phyloP scores from a whole-genome alignment of 2,113 vertebrate species.

The Delphinapterus leucas region DNA sequence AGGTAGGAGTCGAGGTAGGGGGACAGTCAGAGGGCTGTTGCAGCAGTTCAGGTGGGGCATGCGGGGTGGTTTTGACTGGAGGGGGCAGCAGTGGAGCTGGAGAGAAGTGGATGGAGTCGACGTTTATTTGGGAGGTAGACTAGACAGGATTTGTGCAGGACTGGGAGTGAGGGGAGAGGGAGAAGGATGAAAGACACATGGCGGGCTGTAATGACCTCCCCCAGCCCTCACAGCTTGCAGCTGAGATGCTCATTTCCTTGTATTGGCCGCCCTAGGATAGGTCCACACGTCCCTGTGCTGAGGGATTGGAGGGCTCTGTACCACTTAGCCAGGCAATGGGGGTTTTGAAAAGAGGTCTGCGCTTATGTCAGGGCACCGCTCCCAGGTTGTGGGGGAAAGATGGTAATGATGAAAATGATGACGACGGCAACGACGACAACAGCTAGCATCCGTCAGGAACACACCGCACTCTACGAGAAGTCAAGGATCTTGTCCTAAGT shows the following conservation, averaged over 20 bases:
- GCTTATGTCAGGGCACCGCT: not conserved
- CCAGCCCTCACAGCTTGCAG: not conserved
- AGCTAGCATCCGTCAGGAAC: not conserved
- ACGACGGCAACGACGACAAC: not conserved
- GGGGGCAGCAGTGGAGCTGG: not conserved
- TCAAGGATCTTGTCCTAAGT: not conserved
- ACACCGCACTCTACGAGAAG: not conserved
- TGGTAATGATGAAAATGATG: not conserved
- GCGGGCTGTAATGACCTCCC: too few relatives aligned
- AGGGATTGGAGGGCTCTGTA: not conserved
- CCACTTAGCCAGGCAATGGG: not conserved
- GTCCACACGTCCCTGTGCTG: not conserved
- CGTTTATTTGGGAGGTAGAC: not conserved
- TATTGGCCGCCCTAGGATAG: fast-evolving
- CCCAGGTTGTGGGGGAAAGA: not conserved
- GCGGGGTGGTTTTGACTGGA: not conserved
- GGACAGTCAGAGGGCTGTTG: not conserved
- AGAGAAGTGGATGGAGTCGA: not conserved
- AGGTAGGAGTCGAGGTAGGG: not conserved
- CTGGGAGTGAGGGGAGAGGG: not conserved
- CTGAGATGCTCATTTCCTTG: not conserved
- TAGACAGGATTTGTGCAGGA: not conserved
- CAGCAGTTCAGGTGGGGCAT: not conserved
- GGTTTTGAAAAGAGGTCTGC: not conserved
- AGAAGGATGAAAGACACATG: not conserved